Evolutionary conservation across 2,888 invertebrate genomes (phyloP).

Genomic region (Cryptocephalus moraei): DNA sequence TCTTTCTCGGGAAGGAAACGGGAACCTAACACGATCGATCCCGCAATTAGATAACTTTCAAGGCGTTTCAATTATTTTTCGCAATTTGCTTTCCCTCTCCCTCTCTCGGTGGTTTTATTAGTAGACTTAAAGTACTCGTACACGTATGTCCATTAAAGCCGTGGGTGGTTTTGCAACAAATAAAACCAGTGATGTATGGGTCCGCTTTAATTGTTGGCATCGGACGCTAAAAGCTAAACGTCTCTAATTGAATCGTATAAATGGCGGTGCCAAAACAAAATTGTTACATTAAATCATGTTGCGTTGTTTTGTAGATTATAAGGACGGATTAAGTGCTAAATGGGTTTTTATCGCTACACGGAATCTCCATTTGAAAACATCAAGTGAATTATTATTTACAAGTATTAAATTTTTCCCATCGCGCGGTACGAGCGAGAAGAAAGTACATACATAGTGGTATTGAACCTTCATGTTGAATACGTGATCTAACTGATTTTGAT

Average conservation of each 20-base stretch:
- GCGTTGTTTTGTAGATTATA: slow-evolving; percentile 7
- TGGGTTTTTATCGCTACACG: slow-evolving; percentile 6
- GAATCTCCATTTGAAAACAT: slow-evolving; percentile 6
- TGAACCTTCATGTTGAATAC: no score
- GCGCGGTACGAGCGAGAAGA: no score
- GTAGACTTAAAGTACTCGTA: no score
- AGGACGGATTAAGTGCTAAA: slow-evolving; percentile 5
- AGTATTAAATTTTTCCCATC: no score
- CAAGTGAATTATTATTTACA: neutral
- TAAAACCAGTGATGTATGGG: slow-evolving; percentile 7
- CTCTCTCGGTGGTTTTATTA: no score
- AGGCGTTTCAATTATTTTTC: no score
- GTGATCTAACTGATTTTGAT: no score
- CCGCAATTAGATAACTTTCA: no score
- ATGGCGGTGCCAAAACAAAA: slow-evolving; percentile 19
- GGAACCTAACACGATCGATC: no score
- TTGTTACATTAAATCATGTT: slow-evolving; percentile 15
- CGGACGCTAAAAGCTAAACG: slow-evolving; percentile 19
- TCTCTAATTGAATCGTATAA: slow-evolving; percentile 20
- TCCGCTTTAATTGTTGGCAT: slow-evolving; percentile 16
- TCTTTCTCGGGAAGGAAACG: no score
- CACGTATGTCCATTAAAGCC: neutral
- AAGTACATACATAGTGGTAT: no score
- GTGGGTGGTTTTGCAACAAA: neutral
- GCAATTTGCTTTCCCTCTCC: no score